A percentile compares a stretch with the other conserved stretches of the same genome.
phyloP scores from a whole-genome alignment of 2,797 vertebrate species.

The Neosilurus hyrtlii region DNA sequence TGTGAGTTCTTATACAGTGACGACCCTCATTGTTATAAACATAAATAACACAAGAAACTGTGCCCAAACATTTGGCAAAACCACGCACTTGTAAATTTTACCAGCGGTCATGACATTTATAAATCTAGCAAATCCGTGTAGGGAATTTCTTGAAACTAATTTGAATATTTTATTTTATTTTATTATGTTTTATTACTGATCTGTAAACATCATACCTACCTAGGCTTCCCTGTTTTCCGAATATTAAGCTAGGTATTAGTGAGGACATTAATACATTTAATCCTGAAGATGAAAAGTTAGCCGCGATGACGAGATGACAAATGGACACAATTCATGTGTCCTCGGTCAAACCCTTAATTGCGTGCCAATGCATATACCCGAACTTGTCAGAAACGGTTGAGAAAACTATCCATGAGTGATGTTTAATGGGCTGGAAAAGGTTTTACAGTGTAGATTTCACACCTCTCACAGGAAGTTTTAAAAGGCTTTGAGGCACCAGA shows the following conservation, averaged over 20 bases:
- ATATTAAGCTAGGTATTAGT: not conserved
- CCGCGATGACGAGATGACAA: slow-evolving; percentile 2
- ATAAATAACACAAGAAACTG: too few relatives aligned
- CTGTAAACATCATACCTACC: not conserved
- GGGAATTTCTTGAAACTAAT: too few relatives aligned
- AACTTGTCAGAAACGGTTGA: slow-evolving; percentile 26
- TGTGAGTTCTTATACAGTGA: too few relatives aligned
- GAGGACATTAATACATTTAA: slow-evolving; percentile 12
- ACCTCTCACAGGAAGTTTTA: slow-evolving; percentile 29
- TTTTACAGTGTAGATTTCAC: slow-evolving; percentile 31
- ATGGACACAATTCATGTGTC: slow-evolving; percentile 9
- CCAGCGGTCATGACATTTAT: too few relatives aligned
- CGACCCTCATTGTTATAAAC: too few relatives aligned
- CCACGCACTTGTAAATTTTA: too few relatives aligned
- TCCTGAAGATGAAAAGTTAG: not conserved
- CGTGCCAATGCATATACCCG: slow-evolving; percentile 1
- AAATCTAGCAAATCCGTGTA: too few relatives aligned
- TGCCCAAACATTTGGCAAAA: too few relatives aligned
- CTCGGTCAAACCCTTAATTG: slow-evolving; percentile 11
- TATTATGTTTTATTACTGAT: too few relatives aligned
- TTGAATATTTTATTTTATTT: too few relatives aligned
- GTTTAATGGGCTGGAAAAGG: slow-evolving; percentile 12
- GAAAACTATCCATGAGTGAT: not conserved
- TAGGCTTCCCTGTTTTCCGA: not conserved
- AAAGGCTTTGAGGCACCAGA: slow-evolving; percentile 17